phyloP scores from a whole-genome alignment of 1,140 invertebrate species.

The fruit fly (Drosophila melanogaster) region DNA sequence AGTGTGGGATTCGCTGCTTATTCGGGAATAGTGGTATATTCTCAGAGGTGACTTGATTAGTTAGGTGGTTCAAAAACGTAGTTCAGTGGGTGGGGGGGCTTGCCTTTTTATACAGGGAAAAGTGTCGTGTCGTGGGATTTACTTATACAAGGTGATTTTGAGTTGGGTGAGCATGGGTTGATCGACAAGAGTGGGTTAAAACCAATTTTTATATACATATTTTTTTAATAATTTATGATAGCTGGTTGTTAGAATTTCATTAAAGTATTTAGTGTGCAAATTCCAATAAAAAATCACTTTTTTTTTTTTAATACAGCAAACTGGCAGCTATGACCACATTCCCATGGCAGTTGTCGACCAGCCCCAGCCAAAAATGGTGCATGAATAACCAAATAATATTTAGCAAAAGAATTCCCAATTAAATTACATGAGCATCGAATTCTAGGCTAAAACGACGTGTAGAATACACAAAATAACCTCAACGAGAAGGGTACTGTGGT shows the following conservation, averaged over 20 bases:
- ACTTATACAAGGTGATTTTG: conserved; percentile 38
- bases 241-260: no score
- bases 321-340: background rate
- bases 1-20: conserved; percentile 40
- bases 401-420: conserved; percentile 26
- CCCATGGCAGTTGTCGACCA: conserved; percentile 27
- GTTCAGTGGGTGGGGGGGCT: background rate
- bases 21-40: conserved; percentile 10
- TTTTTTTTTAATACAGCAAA: background rate
- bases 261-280: background rate
- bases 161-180: conserved; percentile 1
- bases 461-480: conserved; percentile 59
- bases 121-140: conserved; percentile 8
- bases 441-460: conserved; percentile 41
- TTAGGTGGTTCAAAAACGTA: conserved; percentile 38
- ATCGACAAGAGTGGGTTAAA: conserved; percentile 1
- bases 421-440: conserved; percentile 27
- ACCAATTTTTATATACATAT: no score
- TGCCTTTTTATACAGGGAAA: conserved; percentile 33
- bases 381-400: conserved; percentile 11
- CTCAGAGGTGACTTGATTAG: conserved; percentile 18
- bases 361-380: conserved; percentile 38
- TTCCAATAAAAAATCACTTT: background rate
- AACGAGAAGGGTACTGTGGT: conserved; percentile 39
- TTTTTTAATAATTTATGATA: no score